phyloP scores from a whole-genome alignment of 2,888 invertebrate genomes.

The Corythucha ciliata region DNA sequence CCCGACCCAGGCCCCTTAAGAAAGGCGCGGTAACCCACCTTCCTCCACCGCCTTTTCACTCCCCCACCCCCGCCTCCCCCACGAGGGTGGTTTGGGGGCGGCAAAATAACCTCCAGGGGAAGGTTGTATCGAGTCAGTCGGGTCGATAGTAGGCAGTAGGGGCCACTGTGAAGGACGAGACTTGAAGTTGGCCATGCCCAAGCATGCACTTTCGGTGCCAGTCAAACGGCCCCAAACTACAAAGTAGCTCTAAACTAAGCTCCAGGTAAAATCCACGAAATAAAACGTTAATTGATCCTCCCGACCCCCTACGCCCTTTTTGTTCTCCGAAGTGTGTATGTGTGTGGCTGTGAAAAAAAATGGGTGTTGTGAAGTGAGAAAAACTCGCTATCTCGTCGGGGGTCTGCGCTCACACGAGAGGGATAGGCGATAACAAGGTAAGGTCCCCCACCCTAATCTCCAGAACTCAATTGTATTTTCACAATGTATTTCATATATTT shows the following conservation, averaged over 20 bases:
- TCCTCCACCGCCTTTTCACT: not conserved
- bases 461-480: conserved; percentile 37
- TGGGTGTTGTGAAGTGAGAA: conserved; percentile 32
- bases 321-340: conserved; percentile 8
- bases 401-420: conserved; percentile 23
- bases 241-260: conserved; percentile 20
- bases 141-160: conserved; percentile 28
- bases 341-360: conserved; percentile 22
- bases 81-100: conserved; percentile 9
- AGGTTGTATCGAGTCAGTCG: conserved; percentile 23
- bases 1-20: too few species aligned
- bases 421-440: conserved; percentile 26
- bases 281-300: not conserved
- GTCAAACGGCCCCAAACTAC: conserved; percentile 23
- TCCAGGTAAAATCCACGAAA: conserved; percentile 15
- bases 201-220: conserved; percentile 28
- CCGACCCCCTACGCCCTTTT: conserved; percentile 9
- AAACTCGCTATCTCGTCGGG: too few species aligned
- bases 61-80: not conserved
- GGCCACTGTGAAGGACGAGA: conserved; percentile 24
- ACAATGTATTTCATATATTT: too few species aligned
- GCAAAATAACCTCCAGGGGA: conserved; percentile 10
- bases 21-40: not conserved
- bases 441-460: conserved; percentile 7
- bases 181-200: conserved; percentile 30